phyloP scores from a whole-genome alignment of 2,888 invertebrate genomes.

The Elmis aenea region DNA sequence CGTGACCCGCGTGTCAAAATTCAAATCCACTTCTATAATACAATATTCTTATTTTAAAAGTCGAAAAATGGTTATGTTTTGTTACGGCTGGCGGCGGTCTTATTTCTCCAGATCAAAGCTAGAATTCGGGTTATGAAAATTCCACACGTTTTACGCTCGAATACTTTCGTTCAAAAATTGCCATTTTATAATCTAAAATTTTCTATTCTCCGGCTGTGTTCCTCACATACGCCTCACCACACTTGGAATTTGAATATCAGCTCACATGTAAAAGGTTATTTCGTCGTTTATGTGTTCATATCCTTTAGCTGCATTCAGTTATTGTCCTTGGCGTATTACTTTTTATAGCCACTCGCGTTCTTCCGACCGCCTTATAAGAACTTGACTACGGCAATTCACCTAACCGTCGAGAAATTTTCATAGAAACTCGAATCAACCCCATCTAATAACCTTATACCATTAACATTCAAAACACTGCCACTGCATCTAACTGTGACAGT shows the following conservation, averaged over 20 bases:
- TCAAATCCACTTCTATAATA: conserved; percentile 14
- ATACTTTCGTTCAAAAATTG: no score
- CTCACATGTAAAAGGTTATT: conserved; percentile 38
- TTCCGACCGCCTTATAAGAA: conserved; percentile 22
- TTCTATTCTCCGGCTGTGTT: conserved; percentile 23
- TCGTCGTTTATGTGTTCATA: conserved; percentile 44
- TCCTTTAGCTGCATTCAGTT: conserved; percentile 42
- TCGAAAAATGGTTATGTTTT: conserved; percentile 8
- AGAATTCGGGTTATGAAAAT: conserved; percentile 21
- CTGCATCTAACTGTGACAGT: background rate
- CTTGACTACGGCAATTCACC: conserved; percentile 18
- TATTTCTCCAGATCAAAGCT: conserved; percentile 14
- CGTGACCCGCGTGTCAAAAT: conserved; percentile 32
- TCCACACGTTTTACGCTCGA: conserved; percentile 13
- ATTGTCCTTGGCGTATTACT: conserved; percentile 43
- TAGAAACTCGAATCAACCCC: conserved; percentile 11
- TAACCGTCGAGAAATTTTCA: conserved; percentile 19
- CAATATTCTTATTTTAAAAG: conserved; percentile 13
- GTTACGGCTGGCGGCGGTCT: conserved; percentile 7
- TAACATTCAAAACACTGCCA: conserved; percentile 2
- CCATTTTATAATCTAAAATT: conserved; percentile 14
- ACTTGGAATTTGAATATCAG: conserved; percentile 39
- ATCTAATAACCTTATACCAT: conserved; percentile 1
- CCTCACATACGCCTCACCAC: conserved; percentile 30
- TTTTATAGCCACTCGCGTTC: conserved; percentile 36